phyloP scores from a whole-genome alignment of 2,888 invertebrate species.

The Himalopsyche japonica region DNA sequence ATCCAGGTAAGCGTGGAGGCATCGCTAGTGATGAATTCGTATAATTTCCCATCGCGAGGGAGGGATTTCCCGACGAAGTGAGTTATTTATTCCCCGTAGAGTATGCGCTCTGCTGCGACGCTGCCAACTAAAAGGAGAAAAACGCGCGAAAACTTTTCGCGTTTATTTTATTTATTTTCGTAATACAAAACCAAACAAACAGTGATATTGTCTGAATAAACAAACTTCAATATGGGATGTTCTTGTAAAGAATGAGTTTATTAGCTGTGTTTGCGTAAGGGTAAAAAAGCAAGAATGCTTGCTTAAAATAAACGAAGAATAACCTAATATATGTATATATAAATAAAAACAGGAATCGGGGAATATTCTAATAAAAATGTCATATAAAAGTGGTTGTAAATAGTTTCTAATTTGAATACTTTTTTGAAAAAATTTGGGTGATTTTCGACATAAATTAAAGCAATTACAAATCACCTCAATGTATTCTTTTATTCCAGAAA shows the following conservation, averaged over 20 bases:
- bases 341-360: no score
- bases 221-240: background rate
- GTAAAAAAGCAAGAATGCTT: no score
- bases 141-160: background rate
- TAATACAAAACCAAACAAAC: background rate
- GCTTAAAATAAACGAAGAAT: no score
- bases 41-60: conserved; percentile 21
- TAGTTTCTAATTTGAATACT: no score
- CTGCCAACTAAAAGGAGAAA: background rate
- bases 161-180: background rate
- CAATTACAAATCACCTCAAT: no score
- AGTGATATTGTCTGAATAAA: background rate
- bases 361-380: no score
- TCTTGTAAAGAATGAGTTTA: background rate
- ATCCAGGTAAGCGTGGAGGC: conserved; percentile 1
- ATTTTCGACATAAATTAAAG: no score
- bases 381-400: no score
- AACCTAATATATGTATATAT: no score
- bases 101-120: background rate
- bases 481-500: no score
- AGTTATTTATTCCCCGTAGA: conserved; percentile 16
- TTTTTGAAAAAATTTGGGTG: no score
- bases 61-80: conserved; percentile 5
- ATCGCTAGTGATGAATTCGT: conserved; percentile 19
- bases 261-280: background rate